These are phyloP conservation scores for Conchocele bisecta DNA, from an alignment of 2,888 invertebrate species.

Conservation along the genomic window DNA sequence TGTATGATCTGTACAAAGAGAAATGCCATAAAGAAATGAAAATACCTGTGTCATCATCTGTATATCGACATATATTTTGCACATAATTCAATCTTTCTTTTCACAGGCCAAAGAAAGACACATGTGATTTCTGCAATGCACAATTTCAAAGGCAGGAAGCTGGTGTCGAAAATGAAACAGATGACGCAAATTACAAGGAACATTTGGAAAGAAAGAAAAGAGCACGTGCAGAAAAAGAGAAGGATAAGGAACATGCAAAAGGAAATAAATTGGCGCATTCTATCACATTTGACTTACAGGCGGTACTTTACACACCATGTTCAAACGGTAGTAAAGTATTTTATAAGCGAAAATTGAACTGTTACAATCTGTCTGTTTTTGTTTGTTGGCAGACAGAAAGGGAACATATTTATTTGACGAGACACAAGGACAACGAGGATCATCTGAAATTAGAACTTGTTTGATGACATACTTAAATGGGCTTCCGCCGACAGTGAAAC, in stretches of 20 bases:
- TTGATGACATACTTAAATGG: slow-evolving; percentile 7
- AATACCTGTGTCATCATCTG: slow-evolving; percentile 27
- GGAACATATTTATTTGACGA: slow-evolving; percentile 26
- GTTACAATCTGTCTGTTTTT: slow-evolving; percentile 32
- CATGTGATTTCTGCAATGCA: slow-evolving; percentile 23
- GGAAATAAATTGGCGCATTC: slow-evolving; percentile 1
- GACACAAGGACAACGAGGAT: slow-evolving; percentile 26
- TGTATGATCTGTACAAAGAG: slow-evolving; percentile 10
- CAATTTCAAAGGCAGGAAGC: slow-evolving; percentile 9
- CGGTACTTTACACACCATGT: slow-evolving; percentile 26
- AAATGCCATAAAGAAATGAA: slow-evolving; percentile 20
- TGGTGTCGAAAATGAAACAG: not conserved
- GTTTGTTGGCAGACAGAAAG: slow-evolving; percentile 14
- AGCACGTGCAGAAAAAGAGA: slow-evolving; percentile 22
- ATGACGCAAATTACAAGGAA: not conserved
- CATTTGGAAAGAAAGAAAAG: slow-evolving; percentile 15
- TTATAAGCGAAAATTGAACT: slow-evolving; percentile 34
- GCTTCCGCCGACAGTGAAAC: slow-evolving; percentile 11
- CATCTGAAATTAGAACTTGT: slow-evolving; percentile 33
- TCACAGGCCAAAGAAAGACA: slow-evolving; percentile 46
- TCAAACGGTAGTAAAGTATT: slow-evolving; percentile 24
- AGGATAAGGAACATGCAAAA: slow-evolving; percentile 12
- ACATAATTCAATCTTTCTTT: slow-evolving; percentile 48
- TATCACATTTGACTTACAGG: slow-evolving; percentile 35
- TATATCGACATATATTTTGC: slow-evolving; percentile 46